A percentile compares a stretch with the other conserved stretches of the same genome.
These are phyloP conservation scores for Plecotus auritus DNA, from an alignment of 2,113 vertebrate species.

Conservation along the genomic window DNA sequence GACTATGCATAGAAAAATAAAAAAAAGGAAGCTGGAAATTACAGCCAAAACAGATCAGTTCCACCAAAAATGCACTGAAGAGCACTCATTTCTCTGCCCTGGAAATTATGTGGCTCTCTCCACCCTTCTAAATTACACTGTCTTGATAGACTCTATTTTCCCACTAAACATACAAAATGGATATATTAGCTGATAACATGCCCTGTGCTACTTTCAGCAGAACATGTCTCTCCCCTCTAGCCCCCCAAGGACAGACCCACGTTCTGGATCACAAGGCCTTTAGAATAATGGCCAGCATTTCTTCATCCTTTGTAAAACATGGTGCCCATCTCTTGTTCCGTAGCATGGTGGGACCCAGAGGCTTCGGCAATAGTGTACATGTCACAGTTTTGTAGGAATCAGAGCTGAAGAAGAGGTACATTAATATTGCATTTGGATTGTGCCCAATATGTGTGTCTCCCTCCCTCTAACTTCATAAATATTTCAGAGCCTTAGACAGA, in stretches of 20 bases:
- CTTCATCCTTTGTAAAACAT: background rate
- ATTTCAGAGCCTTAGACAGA: conserved; percentile 62
- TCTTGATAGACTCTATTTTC: conserved; percentile 30
- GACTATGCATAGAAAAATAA: background rate
- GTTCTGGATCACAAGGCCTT: conserved; percentile 26
- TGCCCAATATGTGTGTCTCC: background rate
- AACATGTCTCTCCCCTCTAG: background rate
- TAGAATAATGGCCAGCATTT: background rate
- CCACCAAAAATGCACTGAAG: conserved; percentile 43
- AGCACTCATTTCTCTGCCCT: conserved; percentile 31
- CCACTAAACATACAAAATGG: conserved; percentile 32
- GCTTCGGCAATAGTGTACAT: background rate
- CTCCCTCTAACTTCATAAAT: conserved; percentile 56
- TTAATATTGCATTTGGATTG: conserved; percentile 6
- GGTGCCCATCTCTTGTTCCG: background rate
- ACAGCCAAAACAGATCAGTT: conserved; percentile 55
- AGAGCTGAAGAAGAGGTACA: background rate
- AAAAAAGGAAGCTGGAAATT: conserved; percentile 36
- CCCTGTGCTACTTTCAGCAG: background rate
- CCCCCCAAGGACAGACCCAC: conserved; percentile 6
- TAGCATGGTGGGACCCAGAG: background rate
- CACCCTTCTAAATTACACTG: conserved; percentile 49
- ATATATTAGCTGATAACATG: conserved; percentile 43
- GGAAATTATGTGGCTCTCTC: conserved; percentile 50
- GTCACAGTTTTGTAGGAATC: background rate